Percentiles rank a stretch among this genome's conserved stretches.
phyloP scores from a whole-genome alignment of 2,113 vertebrate species.

The Lates calcarifer region DNA sequence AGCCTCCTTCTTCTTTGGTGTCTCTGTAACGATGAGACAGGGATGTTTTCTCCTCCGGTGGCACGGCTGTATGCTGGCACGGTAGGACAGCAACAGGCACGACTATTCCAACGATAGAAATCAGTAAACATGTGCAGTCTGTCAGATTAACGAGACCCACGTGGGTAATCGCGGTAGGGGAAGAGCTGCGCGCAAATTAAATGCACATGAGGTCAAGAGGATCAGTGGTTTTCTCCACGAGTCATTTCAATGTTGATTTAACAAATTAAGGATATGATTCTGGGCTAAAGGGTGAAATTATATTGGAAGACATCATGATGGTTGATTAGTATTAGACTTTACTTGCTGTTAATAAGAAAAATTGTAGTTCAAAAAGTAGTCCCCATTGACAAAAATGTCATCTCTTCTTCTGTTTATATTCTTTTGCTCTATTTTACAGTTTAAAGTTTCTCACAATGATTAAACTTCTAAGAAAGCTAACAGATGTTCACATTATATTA shows the following conservation, averaged over 20 bases:
- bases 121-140: constrained; percentile 68
- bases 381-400: not conserved
- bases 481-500: not conserved
- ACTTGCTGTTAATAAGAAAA: not conserved
- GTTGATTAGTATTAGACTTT: not conserved
- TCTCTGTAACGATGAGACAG: not conserved
- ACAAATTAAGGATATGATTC: constrained; percentile 36
- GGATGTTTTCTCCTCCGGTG: constrained; percentile 18
- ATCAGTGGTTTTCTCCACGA: constrained; percentile 57
- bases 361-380: not conserved
- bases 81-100: constrained; percentile 55
- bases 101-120: constrained; percentile 62
- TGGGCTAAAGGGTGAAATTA: not conserved
- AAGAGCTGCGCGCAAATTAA: constrained; percentile 74
- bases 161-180: constrained; percentile 71
- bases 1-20: not conserved
- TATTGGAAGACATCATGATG: not conserved
- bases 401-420: not conserved
- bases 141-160: constrained; percentile 76
- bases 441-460: not conserved
- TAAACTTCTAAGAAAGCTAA: not conserved
- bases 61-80: constrained; percentile 27
- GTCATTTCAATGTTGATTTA: constrained; percentile 52
- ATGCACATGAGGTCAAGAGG: constrained; percentile 74
- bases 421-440: not conserved